phyloP scores from a whole-genome alignment of 37 sponge, comb jelly and placozoan species.

The Aphrocallistes beatrix region DNA sequence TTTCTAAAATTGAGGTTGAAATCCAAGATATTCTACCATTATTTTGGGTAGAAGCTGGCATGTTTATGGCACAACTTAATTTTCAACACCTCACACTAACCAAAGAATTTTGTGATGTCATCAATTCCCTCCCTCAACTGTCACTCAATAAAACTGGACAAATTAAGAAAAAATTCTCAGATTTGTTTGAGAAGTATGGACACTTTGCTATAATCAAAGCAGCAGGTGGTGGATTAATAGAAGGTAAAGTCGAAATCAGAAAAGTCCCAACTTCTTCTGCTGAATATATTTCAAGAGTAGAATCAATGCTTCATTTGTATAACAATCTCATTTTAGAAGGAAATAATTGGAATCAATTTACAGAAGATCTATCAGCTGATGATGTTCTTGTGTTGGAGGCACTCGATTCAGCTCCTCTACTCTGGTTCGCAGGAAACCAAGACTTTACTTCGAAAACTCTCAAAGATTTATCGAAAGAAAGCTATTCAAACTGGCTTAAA shows the following conservation, averaged over 20 bases:
- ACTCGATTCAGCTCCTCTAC: background rate
- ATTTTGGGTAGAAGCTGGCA: background rate
- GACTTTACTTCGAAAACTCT: background rate
- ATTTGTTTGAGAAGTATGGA: background rate
- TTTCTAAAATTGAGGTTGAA: too few species aligned
- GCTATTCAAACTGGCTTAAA: background rate
- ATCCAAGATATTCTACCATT: too few species aligned
- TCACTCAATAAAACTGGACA: background rate
- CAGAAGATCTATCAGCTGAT: background rate
- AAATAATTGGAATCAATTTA: background rate
- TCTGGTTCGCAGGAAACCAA: background rate
- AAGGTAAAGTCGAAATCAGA: background rate
- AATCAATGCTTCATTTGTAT: too few species aligned
- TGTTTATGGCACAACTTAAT: background rate
- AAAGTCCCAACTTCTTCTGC: too few species aligned
- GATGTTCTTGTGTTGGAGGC: background rate
- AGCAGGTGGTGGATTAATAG: background rate
- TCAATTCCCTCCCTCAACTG: background rate
- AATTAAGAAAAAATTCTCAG: background rate
- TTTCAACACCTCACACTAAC: background rate
- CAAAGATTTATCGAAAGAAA: background rate
- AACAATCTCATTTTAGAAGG: background rate
- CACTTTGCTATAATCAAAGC: background rate
- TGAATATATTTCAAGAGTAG: too few species aligned
- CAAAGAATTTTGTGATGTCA: background rate